Percentiles rank a stretch among this genome's conserved stretches.
phyloP scores from a whole-genome alignment of 2,113 vertebrate genomes.

The Aegotheles bennettii region DNA sequence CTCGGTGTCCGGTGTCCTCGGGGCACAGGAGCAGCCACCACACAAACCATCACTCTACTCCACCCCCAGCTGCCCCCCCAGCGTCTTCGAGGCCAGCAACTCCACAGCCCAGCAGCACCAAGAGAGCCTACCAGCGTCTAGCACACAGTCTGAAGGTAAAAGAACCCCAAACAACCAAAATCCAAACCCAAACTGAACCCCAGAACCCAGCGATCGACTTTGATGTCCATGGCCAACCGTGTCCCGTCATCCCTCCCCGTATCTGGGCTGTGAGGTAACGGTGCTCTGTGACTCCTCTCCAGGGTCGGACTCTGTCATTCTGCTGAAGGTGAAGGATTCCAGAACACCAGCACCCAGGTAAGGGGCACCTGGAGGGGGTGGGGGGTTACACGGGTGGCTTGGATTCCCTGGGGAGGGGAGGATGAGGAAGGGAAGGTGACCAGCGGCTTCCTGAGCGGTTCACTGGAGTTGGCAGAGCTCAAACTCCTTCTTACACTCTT shows the following conservation, averaged over 20 bases:
- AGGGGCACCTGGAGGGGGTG: not conserved
- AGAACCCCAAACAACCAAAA: not conserved
- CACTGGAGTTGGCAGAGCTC: too few relatives aligned
- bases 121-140: constrained; percentile 31
- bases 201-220: fast-evolving
- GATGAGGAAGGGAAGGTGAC: not conserved
- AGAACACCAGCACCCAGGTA: constrained; percentile 82
- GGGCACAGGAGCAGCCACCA: constrained; percentile 5
- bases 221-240: fast-evolving
- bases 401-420: not conserved
- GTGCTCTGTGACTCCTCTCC: too few relatives aligned
- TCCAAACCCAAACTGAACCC: too few relatives aligned
- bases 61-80: not conserved
- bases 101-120: constrained; percentile 20
- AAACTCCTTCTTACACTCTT: too few relatives aligned
- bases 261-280: too few relatives aligned
- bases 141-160: constrained; percentile 66
- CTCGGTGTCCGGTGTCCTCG: not conserved
- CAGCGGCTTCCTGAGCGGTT: too few relatives aligned
- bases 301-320: constrained; percentile 89
- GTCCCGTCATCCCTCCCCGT: fast-evolving
- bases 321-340: constrained; percentile 86
- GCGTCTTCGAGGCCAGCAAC: constrained; percentile 32
- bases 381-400: not conserved
- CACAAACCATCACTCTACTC: not conserved